Conservation (phyloP, 2,113 vertebrate genomes). For the Macaca nemestrina region DNA sequence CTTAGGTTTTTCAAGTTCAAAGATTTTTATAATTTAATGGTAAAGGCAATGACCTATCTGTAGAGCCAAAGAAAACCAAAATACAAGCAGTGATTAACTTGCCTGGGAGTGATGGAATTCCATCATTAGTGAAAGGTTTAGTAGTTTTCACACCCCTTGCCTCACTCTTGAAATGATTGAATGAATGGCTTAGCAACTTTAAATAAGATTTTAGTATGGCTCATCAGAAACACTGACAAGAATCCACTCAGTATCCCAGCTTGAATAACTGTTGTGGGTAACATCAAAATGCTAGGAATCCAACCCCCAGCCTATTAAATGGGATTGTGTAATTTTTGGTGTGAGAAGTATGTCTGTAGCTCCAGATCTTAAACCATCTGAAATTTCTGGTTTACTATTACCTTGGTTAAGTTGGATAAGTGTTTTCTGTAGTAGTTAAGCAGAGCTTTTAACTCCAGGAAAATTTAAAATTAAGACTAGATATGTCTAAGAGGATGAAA, state of each 20-base stretch:
- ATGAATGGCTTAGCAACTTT: background rate
- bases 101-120: background rate
- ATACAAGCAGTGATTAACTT: background rate
- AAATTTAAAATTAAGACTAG: conserved; percentile 11
- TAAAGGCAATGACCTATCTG: background rate
- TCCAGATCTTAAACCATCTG: background rate
- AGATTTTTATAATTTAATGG: background rate
- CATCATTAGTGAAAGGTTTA: background rate
- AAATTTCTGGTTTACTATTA: background rate
- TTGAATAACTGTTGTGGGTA: background rate
- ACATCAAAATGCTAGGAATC: background rate
- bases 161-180: background rate
- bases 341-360: background rate
- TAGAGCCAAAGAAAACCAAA: background rate
- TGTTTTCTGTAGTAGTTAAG: background rate
- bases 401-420: background rate
- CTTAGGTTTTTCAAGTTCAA: conserved; percentile 15
- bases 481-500: conserved; percentile 24
- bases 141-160: no score
- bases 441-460: background rate
- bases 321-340: background rate
- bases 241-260: background rate
- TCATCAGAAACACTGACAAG: background rate
- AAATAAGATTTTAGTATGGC: background rate
- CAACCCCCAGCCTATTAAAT: background rate